A percentile compares a stretch with the other conserved stretches of the same genome.
These are phyloP conservation scores for Grus americana DNA, from an alignment of 2,113 vertebrate species.

Conservation along the genomic window DNA sequence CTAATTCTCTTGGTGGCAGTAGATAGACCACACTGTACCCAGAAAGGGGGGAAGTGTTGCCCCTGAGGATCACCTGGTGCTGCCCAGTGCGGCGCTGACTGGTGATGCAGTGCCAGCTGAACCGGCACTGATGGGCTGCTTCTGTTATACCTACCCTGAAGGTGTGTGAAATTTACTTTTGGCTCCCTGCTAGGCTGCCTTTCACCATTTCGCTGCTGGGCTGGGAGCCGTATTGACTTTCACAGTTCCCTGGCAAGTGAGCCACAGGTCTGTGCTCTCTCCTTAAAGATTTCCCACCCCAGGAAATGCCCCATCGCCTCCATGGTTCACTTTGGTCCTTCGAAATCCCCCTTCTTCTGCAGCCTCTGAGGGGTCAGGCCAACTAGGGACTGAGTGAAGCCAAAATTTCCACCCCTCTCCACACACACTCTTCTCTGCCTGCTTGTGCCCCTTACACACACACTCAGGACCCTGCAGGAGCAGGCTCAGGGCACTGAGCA, in stretches of 20 bases:
- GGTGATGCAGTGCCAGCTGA: neutral
- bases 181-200: neutral
- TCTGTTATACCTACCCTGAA: neutral
- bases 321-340: neutral
- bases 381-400: neutral
- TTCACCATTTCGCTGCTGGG: neutral
- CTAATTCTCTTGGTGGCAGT: neutral
- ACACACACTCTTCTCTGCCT: neutral
- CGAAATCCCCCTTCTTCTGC: neutral
- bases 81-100: neutral
- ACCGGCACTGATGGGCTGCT: neutral
- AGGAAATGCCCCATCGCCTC: neutral
- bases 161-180: neutral
- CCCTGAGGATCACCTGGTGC: neutral
- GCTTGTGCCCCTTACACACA: accelerated
- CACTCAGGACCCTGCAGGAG: accelerated
- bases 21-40: too few relatives aligned
- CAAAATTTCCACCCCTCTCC: neutral
- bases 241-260: neutral
- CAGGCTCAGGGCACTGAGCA: neutral
- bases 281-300: neutral
- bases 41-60: neutral
- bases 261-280: neutral
- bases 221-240: neutral
- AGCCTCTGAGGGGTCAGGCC: neutral